Conservation (phyloP, 2,113 vertebrate species). For the Oncorhynchus keta region DNA sequence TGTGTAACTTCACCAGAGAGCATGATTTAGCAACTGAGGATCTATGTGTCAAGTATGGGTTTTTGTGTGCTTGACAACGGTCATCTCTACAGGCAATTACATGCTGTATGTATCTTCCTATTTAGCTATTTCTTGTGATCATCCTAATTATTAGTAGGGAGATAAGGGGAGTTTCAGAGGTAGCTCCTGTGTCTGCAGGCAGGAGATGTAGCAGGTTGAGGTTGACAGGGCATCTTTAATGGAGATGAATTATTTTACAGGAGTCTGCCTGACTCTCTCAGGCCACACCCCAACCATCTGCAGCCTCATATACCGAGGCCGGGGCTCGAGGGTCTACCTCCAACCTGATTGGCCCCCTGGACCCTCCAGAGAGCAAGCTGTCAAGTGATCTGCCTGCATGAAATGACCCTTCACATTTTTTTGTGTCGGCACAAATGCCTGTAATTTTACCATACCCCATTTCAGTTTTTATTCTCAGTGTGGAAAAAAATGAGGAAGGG, state of each 20-base stretch:
- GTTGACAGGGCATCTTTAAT: slow-evolving; percentile 63
- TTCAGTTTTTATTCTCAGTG: slow-evolving; percentile 25
- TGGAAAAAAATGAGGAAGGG: slow-evolving; percentile 30
- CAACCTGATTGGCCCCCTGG: slow-evolving; percentile 50
- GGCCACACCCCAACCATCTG: slow-evolving; percentile 67
- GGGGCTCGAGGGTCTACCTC: slow-evolving; percentile 15
- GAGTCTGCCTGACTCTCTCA: slow-evolving; percentile 48
- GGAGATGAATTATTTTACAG: slow-evolving; percentile 66
- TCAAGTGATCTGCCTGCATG: slow-evolving; percentile 66
- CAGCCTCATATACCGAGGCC: slow-evolving; percentile 49
- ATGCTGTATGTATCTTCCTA: no score
- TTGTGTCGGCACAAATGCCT: slow-evolving; percentile 57
- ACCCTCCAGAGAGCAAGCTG: slow-evolving; percentile 66
- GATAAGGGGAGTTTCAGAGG: slow-evolving; percentile 23
- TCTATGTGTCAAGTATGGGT: no score
- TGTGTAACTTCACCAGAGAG: no score
- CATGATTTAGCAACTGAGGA: no score
- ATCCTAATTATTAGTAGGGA: slow-evolving; percentile 38
- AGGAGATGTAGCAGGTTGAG: slow-evolving; percentile 21
- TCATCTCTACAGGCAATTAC: no score
- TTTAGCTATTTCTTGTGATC: background rate
- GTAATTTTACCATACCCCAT: slow-evolving; percentile 60
- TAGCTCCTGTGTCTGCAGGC: background rate
- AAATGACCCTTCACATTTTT: slow-evolving; percentile 53
- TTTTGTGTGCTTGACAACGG: no score